Percentiles rank a stretch among this genome's conserved stretches.
Conservation (phyloP, 2,113 vertebrate species). For the Carettochelys insculpta region DNA sequence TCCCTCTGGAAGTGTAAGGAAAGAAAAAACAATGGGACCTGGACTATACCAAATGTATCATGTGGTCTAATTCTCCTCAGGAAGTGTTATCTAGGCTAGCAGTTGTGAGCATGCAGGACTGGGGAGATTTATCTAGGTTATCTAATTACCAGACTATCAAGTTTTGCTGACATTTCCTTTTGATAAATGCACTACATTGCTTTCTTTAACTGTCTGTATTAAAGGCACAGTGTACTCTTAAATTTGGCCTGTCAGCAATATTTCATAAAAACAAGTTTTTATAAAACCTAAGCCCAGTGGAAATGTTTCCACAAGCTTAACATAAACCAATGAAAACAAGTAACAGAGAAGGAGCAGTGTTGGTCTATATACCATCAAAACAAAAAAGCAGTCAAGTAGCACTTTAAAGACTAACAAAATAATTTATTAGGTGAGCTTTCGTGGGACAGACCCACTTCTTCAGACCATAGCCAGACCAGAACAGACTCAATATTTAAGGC, state of each 20-base stretch:
- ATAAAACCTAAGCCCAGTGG: conserved; percentile 55
- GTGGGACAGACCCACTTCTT: too few species aligned
- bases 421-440: too few species aligned
- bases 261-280: conserved; percentile 54
- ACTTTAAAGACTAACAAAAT: too few species aligned
- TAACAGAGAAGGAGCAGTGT: too few species aligned
- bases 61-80: conserved; percentile 61
- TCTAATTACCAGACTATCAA: conserved; percentile 72
- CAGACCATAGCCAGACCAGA: too few species aligned
- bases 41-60: not conserved
- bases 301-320: conserved; percentile 42
- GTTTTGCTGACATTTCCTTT: conserved; percentile 76
- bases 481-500: too few species aligned
- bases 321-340: conserved; percentile 10
- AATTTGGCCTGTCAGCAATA: conserved; percentile 26
- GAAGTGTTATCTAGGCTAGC: conserved; percentile 67
- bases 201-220: conserved; percentile 63
- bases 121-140: conserved; percentile 64
- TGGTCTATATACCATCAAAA: too few species aligned
- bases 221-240: conserved; percentile 56
- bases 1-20: conserved; percentile 2
- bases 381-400: too few species aligned
- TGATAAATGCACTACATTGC: conserved; percentile 63
- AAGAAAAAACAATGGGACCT: not conserved
- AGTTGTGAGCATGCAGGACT: conserved; percentile 64